Base-by-base conservation (phyloP, 1,140 invertebrate species). In the Holotrichia oblita region DNA sequence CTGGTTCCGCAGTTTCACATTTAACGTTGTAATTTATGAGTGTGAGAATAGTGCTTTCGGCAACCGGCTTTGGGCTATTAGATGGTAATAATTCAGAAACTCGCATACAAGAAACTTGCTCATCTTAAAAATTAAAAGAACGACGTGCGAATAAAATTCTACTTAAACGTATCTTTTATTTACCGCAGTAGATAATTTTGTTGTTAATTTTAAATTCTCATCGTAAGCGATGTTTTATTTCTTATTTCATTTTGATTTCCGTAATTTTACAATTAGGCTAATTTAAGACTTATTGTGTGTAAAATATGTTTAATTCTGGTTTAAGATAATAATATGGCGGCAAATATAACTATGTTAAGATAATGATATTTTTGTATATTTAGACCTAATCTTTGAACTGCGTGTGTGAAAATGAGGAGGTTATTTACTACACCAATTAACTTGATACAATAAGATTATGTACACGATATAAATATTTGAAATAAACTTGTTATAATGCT, bases 11-110 rank as follows among this genome's bases (percentile, higher is more conserved):
- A 22, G 22, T 69, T 69, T 69, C 22, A 6, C 61, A 69, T 69
- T 22, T 69, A 69, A 69, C 61, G 61, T 34, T 34, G 22, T 69
- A 69, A 69, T 27, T 69, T 27, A 69, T 12, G 22, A 69, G 61
- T 69, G 61, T 69, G 61, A 69, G 61, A 69, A 69, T 69, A 69
- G 10, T 20, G 8, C 61, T 27, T 69, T 69, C 61, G 61, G 22
- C 61, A 69, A 24, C 10, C 27, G 20, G 10, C 10, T 69, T 69
- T 27, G 27, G 22, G 7, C 61, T 34, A 34, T 69, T 27, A 69
- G 27, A 27, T 34, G 61, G 22, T 69, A 69, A 69, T 27, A 69
- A 27, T 17, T 55, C 17, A 55, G 48, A 55, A 17, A 27, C 12
- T 27, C 22, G 22, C 61, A 48, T 6, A 48, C n/a, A 27, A 22